Conservation (phyloP, 2,888 invertebrate genomes). For the Andrena chrysosceles region DNA sequence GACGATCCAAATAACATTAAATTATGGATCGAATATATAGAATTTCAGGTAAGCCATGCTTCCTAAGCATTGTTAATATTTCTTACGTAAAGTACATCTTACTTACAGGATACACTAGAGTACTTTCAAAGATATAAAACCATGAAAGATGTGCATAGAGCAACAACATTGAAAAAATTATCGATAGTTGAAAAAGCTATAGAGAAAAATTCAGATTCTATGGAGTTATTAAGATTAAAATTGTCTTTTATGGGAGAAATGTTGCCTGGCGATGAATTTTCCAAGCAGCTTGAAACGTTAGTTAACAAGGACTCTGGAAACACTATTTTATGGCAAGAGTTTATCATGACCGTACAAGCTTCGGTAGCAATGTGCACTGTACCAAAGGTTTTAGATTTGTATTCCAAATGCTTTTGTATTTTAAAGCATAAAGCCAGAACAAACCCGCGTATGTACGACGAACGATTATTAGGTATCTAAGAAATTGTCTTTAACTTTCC, state of each 20-base stretch:
- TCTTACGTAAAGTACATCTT: conserved; percentile 13
- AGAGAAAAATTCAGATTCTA: conserved; percentile 86
- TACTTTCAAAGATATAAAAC: conserved; percentile 72
- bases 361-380: conserved; percentile 89
- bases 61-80: not conserved
- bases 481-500: not conserved
- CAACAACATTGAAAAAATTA: conserved; percentile 86
- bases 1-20: conserved; percentile 86
- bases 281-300: conserved; percentile 84
- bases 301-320: conserved; percentile 85
- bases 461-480: conserved; percentile 76
- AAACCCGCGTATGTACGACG: conserved; percentile 75
- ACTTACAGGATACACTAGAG: conserved; percentile 65
- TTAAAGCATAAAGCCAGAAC: conserved; percentile 82
- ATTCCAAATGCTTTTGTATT: conserved; percentile 85
- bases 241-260: conserved; percentile 85
- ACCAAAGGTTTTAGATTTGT: conserved; percentile 87
- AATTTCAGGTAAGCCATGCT: conserved; percentile 85
- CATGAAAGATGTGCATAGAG: conserved; percentile 66
- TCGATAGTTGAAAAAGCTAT: conserved; percentile 88
- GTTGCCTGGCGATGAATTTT: conserved; percentile 88
- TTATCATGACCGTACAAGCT: conserved; percentile 86
- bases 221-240: conserved; percentile 85
- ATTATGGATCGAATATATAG: conserved; percentile 88
- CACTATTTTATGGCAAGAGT: conserved; percentile 85